Percentiles rank a stretch among this genome's conserved stretches.
These are phyloP conservation scores for Rhingia rostrata DNA, from an alignment of 2,888 invertebrate species.

Conservation along the genomic window DNA sequence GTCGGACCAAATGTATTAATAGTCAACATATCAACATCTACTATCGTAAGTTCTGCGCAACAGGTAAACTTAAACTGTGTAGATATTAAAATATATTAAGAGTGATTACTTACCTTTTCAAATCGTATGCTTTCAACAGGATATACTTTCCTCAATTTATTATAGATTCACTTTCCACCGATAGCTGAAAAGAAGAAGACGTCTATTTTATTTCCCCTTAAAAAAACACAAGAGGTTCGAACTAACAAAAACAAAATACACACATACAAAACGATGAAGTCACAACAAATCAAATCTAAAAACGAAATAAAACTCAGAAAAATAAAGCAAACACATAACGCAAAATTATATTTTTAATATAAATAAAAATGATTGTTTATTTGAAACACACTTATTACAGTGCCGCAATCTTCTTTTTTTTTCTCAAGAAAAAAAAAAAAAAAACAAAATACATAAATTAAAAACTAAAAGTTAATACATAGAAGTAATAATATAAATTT, in stretches of 20 bases:
- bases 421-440: conserved; percentile 4
- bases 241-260: neutral
- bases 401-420: conserved; percentile 22
- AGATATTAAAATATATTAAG: neutral
- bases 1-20: neutral
- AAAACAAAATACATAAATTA: conserved; percentile 30
- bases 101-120: conserved; percentile 38
- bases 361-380: conserved; percentile 66
- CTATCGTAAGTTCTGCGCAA: too few species aligned
- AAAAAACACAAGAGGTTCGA: neutral
- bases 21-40: too few species aligned
- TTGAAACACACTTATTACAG: conserved; percentile 42
- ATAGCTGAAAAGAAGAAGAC: conserved; percentile 64
- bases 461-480: conserved; percentile 53
- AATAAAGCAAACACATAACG: conserved; percentile 24
- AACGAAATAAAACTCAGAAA: conserved; percentile 17
- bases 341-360: conserved; percentile 44
- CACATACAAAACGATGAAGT: conserved; percentile 1
- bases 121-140: neutral
- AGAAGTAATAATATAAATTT: conserved; percentile 49
- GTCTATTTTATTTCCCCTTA: conserved; percentile 15
- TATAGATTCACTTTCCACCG: conserved; percentile 64
- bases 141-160: conserved; percentile 9
- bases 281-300: conserved; percentile 28
- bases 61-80: neutral